phyloP scores from a whole-genome alignment of 2,797 vertebrate genomes.

The Scleropages formosus region DNA sequence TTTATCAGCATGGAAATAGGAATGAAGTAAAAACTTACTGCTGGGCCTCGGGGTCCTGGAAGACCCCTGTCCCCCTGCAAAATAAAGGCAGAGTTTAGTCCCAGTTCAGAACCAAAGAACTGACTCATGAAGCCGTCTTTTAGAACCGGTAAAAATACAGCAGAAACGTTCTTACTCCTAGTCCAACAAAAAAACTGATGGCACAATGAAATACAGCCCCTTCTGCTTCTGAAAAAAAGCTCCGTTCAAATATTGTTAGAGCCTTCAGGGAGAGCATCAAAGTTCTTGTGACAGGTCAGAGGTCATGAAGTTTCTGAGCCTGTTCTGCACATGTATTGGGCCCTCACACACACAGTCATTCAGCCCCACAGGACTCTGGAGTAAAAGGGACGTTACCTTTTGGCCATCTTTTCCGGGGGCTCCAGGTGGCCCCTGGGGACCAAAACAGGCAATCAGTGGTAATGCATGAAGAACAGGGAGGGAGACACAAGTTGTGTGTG shows the following conservation, averaged over 20 bases:
- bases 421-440: constrained; percentile 66
- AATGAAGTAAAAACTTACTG: constrained; percentile 56
- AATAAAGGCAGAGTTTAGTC: constrained; percentile 25
- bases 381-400: constrained; percentile 59
- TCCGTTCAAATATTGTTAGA: neutral
- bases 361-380: too few relatives aligned
- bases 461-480: neutral
- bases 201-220: neutral
- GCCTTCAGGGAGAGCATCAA: neutral
- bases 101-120: constrained; percentile 20
- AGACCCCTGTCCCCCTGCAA: constrained; percentile 69
- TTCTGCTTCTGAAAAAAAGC: neutral
- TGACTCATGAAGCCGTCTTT: too few relatives aligned
- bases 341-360: neutral
- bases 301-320: too few relatives aligned
- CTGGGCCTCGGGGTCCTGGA: constrained; percentile 65
- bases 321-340: too few relatives aligned
- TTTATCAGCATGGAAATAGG: neutral
- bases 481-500: neutral
- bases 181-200: too few relatives aligned
- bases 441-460: constrained; percentile 16
- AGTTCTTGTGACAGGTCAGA: too few relatives aligned
- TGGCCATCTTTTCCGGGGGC: constrained; percentile 68
- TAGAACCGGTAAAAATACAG: too few relatives aligned
- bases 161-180: too few relatives aligned